Percentiles rank a stretch among this genome's conserved stretches.
phyloP scores from a whole-genome alignment of 2,113 vertebrate species.

The Nicator chloris region DNA sequence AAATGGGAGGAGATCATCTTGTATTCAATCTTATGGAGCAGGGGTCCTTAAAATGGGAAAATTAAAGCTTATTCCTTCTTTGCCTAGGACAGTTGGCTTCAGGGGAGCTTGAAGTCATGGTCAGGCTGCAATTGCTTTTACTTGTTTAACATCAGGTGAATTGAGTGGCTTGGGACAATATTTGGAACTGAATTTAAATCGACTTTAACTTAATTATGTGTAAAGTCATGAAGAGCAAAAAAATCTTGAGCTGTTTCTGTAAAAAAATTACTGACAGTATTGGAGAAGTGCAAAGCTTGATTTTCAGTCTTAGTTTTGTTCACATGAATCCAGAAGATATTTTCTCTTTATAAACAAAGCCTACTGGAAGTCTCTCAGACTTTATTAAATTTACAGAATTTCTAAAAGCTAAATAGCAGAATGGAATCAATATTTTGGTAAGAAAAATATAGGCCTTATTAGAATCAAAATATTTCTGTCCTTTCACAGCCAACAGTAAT shows the following conservation, averaged over 20 bases:
- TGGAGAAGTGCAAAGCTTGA: background rate
- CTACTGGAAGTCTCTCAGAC: background rate
- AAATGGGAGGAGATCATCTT: background rate
- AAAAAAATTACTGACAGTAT: background rate
- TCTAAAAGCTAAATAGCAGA: background rate
- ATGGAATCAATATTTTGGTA: background rate
- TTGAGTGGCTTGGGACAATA: background rate
- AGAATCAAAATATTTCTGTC: background rate
- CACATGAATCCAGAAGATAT: background rate
- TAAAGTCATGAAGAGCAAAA: background rate
- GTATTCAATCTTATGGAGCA: background rate
- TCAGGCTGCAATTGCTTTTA: background rate
- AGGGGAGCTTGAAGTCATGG: background rate
- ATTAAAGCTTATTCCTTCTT: background rate
- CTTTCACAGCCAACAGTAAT: background rate
- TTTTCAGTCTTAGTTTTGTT: background rate
- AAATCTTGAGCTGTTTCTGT: background rate
- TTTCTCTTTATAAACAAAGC: background rate
- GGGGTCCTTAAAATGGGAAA: background rate
- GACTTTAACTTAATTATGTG: background rate
- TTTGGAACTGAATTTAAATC: background rate
- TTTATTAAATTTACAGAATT: background rate
- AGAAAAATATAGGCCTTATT: background rate
- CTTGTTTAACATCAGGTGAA: background rate
- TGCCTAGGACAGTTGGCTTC: background rate